phyloP scores from a whole-genome alignment of 2,113 vertebrate species.

The Rynchops niger region DNA sequence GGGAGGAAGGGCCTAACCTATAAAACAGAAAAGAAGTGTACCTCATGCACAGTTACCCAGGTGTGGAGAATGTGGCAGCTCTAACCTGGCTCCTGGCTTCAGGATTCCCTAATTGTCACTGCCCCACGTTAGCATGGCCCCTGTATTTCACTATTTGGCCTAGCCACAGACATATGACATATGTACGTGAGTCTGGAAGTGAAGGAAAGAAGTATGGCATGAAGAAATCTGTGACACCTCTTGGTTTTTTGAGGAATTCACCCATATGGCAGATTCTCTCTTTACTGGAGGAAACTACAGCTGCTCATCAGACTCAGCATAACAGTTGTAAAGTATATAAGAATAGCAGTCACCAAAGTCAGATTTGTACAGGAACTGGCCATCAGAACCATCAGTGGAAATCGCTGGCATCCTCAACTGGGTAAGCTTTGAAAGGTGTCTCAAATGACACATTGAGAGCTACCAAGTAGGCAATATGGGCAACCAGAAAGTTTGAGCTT shows the following conservation, averaged over 20 bases:
- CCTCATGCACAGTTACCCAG: not conserved
- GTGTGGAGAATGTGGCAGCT: not conserved
- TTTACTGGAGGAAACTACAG: not conserved
- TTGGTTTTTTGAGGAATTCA: not conserved
- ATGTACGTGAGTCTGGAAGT: not conserved
- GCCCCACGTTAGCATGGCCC: fast-evolving
- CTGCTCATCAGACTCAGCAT: not conserved
- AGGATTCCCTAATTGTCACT: fast-evolving
- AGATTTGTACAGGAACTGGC: not conserved
- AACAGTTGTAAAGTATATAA: not conserved
- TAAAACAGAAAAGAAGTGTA: not conserved
- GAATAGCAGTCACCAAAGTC: not conserved
- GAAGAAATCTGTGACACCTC: not conserved
- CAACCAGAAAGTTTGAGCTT: too few relatives aligned
- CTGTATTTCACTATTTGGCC: not conserved
- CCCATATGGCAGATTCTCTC: not conserved
- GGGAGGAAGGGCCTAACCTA: not conserved
- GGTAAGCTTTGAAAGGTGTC: not conserved
- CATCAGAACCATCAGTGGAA: not conserved
- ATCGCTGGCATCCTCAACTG: fast-evolving
- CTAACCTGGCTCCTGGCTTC: not conserved
- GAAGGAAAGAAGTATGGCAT: not conserved
- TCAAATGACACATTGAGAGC: not conserved
- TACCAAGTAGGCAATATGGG: too few relatives aligned
- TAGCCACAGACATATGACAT: not conserved